phyloP scores from a whole-genome alignment of 92 coral and sea anemone species.

The Paragorgia papillata region DNA sequence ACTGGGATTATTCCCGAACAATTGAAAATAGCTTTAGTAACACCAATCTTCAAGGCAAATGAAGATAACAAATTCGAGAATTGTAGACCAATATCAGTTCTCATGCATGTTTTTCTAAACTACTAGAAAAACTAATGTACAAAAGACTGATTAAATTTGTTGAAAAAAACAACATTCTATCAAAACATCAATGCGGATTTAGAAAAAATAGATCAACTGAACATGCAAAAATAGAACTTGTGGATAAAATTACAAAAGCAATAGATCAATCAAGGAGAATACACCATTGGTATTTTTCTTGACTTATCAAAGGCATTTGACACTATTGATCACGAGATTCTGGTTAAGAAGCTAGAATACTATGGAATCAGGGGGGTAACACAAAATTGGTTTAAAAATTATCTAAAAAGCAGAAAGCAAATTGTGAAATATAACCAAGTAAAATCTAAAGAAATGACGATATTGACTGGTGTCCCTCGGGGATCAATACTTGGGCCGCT shows the following conservation, averaged over 20 bases:
- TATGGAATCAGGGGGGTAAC: conserved; percentile 8
- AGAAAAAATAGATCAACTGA: conserved; percentile 32
- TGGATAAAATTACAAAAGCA: conserved; percentile 2
- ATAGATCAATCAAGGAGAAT: conserved; percentile 10
- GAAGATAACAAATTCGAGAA: conserved; percentile 10
- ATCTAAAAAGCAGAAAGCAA: neutral
- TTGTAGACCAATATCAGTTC: conserved; percentile 39
- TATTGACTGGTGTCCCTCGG: conserved; percentile 31
- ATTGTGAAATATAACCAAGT: too few relatives aligned
- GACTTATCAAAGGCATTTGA: too few relatives aligned
- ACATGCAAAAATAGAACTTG: neutral
- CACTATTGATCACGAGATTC: too few relatives aligned
- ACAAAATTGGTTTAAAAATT: neutral
- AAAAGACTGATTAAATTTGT: conserved; percentile 20
- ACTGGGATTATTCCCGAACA: conserved; percentile 41
- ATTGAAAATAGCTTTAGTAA: conserved; percentile 40
- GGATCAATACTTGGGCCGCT: conserved; percentile 42
- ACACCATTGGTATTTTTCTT: conserved; percentile 35
- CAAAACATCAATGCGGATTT: too few relatives aligned
- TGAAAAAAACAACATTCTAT: conserved; percentile 14
- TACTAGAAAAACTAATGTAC: conserved; percentile 41
- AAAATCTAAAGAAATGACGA: conserved; percentile 23
- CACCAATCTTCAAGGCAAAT: conserved; percentile 32
- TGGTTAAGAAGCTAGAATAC: too few relatives aligned
- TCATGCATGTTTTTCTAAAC: conserved; percentile 35